Evolutionary conservation across 1,140 invertebrate genomes (phyloP), one percentile per base, ranked within the genome.

Genomic region (Lepidurus couesii): DNA sequence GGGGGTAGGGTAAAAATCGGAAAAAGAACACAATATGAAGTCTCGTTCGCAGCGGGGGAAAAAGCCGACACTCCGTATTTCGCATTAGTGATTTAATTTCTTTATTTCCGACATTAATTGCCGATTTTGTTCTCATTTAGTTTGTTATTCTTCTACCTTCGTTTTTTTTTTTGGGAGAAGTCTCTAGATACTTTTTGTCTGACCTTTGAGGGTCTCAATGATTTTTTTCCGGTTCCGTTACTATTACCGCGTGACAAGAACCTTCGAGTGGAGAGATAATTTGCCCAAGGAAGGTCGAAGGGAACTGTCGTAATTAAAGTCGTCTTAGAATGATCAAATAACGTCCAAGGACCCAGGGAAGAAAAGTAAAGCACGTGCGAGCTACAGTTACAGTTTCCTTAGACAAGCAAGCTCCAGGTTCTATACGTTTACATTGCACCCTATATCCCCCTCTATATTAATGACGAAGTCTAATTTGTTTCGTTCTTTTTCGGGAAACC

Each of bases 281-380:
- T 65, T 65, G 53, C 9, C 53, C 16, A 65, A 65, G 21, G 13
- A 65, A 65, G 47, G 8, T 65, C 47, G 0, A 65, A 65, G 47
- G 53, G 53, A 21, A 65, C 53, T 7, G 16, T 21, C 13, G 53
- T 65, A 65, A 65, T 65, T 65, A 65, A 65, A 65, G 9, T 65
- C 21, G 53, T 65, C 53, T 13, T 65, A 65, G 9, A 21, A 65
- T 65, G 53, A 65, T 65, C 21, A 21, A 65, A 65, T 65, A 65
- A 65, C 53, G 8, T 13, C 7, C 53, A 65, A 65, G 53, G 21
- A 13, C 8, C 53, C 53, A 13, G n/a, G 53, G 9, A 65, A 65
- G 53, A 65, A 65, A 65, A 65, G n/a, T n/a, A 65, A 65, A 21
- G 16, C 13, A 65, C 53, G 53, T 65, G 53, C 53, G 53, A 65